phyloP scores from a whole-genome alignment of 2,113 vertebrate genomes.

The Actinemys pallida region DNA sequence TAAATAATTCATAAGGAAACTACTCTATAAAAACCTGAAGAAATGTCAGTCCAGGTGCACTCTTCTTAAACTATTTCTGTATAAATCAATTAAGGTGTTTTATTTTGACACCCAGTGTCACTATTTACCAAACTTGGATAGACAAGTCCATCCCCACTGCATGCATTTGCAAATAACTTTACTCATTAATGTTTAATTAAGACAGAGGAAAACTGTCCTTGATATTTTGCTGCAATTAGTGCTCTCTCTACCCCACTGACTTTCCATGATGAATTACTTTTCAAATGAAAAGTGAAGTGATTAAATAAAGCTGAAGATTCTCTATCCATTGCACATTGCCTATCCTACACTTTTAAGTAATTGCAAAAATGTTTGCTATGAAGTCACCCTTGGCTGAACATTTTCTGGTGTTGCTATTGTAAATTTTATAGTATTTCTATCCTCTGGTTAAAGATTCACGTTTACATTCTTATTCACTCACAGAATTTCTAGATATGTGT shows the following conservation, averaged over 20 bases:
- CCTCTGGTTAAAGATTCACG: rapidly evolving
- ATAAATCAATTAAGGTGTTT: constrained; percentile 85
- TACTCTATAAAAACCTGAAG: constrained; percentile 76
- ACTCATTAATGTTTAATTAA: constrained; percentile 90
- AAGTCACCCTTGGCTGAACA: background rate
- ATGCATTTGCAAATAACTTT: constrained; percentile 86
- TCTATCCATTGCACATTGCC: constrained; percentile 71
- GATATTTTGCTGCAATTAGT: constrained; percentile 87
- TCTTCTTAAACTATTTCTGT: constrained; percentile 82
- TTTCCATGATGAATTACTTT: constrained; percentile 88
- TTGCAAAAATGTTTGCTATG: constrained; percentile 15
- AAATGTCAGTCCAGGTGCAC: constrained; percentile 79
- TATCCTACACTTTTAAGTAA: constrained; percentile 59
- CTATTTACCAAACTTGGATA: constrained; percentile 84
- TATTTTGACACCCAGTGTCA: constrained; percentile 83
- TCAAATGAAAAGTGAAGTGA: constrained; percentile 88
- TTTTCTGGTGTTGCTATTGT: background rate
- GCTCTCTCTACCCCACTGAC: constrained; percentile 85
- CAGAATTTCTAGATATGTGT: background rate
- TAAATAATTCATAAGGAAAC: constrained; percentile 84
- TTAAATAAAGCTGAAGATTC: constrained; percentile 85
- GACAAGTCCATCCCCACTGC: constrained; percentile 83
- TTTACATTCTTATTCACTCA: background rate
- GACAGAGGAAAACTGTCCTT: constrained; percentile 87
- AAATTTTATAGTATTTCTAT: background rate